phyloP scores from a whole-genome alignment of 1,140 invertebrate species.

The Ceratitis capitata region DNA sequence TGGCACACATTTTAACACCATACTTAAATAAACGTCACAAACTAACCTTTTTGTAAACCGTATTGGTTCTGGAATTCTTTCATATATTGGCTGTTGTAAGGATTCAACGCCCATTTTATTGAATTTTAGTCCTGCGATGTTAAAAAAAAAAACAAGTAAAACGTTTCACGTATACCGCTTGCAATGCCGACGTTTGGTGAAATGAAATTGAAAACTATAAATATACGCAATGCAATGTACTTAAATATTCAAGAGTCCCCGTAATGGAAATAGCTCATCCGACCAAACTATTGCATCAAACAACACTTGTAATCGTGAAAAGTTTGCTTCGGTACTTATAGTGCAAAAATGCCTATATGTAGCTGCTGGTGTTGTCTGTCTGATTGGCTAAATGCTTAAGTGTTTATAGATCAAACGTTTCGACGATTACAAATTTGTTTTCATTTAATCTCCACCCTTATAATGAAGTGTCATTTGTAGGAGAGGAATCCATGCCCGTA shows the following conservation, averaged over 20 bases:
- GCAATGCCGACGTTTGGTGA: too few relatives aligned
- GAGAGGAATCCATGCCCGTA: too few relatives aligned
- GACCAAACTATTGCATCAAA: too few relatives aligned
- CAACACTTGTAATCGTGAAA: not conserved
- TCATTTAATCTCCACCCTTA: not conserved
- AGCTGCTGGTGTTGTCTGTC: not conserved
- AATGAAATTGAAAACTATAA: not conserved
- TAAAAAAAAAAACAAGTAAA: not conserved
- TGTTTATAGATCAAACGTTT: not conserved
- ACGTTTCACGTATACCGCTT: not conserved
- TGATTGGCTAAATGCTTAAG: not conserved
- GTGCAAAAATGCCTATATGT: not conserved
- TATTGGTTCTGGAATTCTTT: not conserved
- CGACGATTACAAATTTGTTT: not conserved
- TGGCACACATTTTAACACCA: too few relatives aligned
- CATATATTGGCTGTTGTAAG: not conserved
- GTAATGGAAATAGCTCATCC: not conserved
- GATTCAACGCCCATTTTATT: not conserved
- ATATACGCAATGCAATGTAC: not conserved
- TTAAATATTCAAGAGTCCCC: not conserved
- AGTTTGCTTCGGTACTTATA: not conserved
- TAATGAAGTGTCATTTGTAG: not conserved
- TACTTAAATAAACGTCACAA: too few relatives aligned
- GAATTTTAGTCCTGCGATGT: not conserved
- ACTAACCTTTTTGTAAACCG: not conserved